Evolutionary conservation across 92 coral and sea anemone species (phyloP), one percentile per base, ranked within the genome.

Genomic region (Heliopora coerulea): DNA sequence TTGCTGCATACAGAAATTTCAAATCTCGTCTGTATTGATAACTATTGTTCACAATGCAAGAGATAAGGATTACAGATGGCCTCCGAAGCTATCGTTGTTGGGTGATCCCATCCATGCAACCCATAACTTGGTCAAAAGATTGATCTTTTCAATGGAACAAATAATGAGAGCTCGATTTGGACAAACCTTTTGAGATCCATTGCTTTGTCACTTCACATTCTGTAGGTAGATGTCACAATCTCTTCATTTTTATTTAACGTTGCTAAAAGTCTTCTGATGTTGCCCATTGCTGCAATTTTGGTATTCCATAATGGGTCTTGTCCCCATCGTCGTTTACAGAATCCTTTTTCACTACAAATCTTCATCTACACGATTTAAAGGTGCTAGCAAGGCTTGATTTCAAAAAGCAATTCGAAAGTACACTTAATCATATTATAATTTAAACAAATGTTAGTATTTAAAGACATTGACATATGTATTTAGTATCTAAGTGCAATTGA

Each of bases 11-110:
- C 32, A 52, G 41, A 54, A 19, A 52, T 50, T 70, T 54, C 20
- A 70, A 35, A 70, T 57, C n/a, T 52, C 30, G 77, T 70, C 77
- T 32, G 13, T 20, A 25, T 70, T 70, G 77, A 70, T 52, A 70
- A 70, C 61, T 30, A 52, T 70, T 70, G 77, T 70, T 70, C 30
- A 70, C 77, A 70, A 70, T 70, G 77, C 77, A 70, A 52, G 18
- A 70, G 77, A 70, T 70, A 70, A 70, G 77, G 63, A 70, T n/a
- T 70, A 54, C 77, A 70, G 77, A 70, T 70, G 77, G 77, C 77
- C 62, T 70, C 39, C 77, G 35, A 70, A 54, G 77, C 63, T 70
- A 17, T 70, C 77, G 58, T 49, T 32, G 77, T 70, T 50, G 62
- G 46, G 62, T 49, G 40, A 34, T 70, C 32, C 50, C 37, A n/a